Evolutionary conservation across 23 tunicate genomes (phyloP), one percentile per base, ranked within the genome.

Genomic region (Diplosoma virens): DNA sequence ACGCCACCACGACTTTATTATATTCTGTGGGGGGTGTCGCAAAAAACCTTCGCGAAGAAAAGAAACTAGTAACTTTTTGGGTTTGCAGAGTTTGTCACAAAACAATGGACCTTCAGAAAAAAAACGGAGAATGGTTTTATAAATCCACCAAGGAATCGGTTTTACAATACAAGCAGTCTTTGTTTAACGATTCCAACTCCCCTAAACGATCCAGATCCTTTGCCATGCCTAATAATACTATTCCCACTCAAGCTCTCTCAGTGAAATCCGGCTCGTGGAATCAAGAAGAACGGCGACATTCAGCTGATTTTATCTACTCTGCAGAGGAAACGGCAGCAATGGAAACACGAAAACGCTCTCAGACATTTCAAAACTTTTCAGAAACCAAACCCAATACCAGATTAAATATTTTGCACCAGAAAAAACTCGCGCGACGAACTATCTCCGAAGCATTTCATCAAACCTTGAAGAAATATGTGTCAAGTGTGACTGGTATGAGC

Each of bases 71-170:
- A n/a, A 29, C n/a, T 3, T 27, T 72, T 4, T 87, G 94, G 94
- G 56, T 87, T 37, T 87, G 94, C 37, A 45, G 74, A 52, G 94
- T 87, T 46, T 87, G 94, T 35, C 66, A 66, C 56, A 80, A 80
- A 37, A 58, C 86, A 22, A 20, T 87, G 18, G 86, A 87, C 25
- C 24, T 87, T 47, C 80, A 81, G 30, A 87, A 87, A 52, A 81
- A 81, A 67, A 59, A 83, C 0, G 94, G 94, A 1, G 86, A 87
- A 33, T 87, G 94, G 94, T 87, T 87, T 67, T 32, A 67, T 23
- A 55, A 23, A n/a, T 79, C 69, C 25, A 50, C 86, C 0, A 81
- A 47, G 28, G 71, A 67, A 9, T 70, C 74, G 16, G 86, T 55
- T 1, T 24, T 68, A 31, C 24, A 58, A 17, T 81, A 73, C 64